phyloP scores from a whole-genome alignment of 2,797 vertebrate species.

The Babyrousa celebensis region DNA sequence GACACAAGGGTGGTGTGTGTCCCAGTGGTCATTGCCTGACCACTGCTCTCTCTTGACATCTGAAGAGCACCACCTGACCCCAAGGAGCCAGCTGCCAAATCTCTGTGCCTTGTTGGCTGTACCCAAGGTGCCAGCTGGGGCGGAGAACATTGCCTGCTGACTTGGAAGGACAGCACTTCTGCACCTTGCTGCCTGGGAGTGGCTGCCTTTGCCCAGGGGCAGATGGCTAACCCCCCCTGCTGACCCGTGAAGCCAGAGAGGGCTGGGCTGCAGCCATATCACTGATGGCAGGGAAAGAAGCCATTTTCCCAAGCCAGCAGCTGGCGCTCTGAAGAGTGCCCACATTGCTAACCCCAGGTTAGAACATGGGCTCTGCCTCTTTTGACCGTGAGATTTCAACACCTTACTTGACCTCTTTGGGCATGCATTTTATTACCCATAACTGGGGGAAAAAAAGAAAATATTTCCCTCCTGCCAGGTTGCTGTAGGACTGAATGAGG shows the following conservation, averaged over 20 bases:
- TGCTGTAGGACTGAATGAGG: background rate
- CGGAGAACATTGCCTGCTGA: fast-evolving
- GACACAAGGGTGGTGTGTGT: background rate
- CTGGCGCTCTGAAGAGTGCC: background rate
- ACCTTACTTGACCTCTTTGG: background rate
- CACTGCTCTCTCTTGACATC: background rate
- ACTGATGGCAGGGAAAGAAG: background rate
- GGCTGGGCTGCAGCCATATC: background rate
- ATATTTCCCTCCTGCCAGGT: background rate
- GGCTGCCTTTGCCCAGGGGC: background rate
- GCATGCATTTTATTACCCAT: background rate
- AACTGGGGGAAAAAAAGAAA: background rate
- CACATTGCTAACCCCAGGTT: background rate
- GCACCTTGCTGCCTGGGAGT: background rate
- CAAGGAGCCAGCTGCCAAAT: background rate
- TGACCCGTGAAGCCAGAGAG: too few species aligned
- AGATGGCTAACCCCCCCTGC: fast-evolving
- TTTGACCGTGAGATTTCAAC: background rate
- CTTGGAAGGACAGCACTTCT: background rate
- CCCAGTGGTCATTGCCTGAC: too few species aligned
- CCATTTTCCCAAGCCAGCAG: background rate
- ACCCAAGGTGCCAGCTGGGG: background rate
- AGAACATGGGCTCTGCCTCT: background rate
- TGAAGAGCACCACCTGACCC: background rate
- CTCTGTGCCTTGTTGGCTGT: background rate